A percentile compares a stretch with the other conserved stretches of the same genome.
Conservation (phyloP, 2,797 vertebrate genomes). For the Peromyscus nudipes region DNA sequence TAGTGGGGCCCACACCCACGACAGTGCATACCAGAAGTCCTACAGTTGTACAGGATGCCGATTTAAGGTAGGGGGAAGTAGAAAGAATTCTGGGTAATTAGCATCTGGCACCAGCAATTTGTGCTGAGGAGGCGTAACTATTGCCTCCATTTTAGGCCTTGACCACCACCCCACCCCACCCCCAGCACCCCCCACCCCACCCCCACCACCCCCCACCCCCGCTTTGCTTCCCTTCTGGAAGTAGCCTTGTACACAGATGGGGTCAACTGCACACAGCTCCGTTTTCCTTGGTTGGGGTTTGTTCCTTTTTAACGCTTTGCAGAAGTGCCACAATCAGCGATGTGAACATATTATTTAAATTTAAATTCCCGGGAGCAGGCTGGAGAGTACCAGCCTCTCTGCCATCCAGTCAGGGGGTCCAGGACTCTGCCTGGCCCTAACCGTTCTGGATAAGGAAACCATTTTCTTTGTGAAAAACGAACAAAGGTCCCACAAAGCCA, state of each 20-base stretch:
- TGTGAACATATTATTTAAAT: neutral
- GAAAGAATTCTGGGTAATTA: neutral
- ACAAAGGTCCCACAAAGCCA: neutral
- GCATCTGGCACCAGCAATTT: neutral
- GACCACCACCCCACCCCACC: no score
- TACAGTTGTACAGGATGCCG: neutral
- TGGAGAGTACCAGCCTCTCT: no score
- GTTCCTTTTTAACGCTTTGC: neutral
- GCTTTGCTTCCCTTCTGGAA: neutral
- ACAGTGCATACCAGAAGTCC: neutral
- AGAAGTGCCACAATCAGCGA: neutral
- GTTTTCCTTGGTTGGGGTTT: neutral
- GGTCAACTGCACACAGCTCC: accelerated
- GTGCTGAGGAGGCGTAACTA: neutral
- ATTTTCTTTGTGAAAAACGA: neutral
- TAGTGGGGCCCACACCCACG: neutral
- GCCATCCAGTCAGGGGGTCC: neutral
- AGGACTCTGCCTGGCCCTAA: neutral
- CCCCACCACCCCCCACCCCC: no score
- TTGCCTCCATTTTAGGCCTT: neutral
- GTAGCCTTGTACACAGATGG: accelerated
- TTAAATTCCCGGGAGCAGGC: no score
- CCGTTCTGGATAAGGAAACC: neutral
- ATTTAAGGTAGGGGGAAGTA: neutral
- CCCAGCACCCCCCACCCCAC: no score